Percentiles rank a stretch among this genome's conserved stretches.
Conservation (phyloP, 1,140 invertebrate species). For the Phymastichus coffea region DNA sequence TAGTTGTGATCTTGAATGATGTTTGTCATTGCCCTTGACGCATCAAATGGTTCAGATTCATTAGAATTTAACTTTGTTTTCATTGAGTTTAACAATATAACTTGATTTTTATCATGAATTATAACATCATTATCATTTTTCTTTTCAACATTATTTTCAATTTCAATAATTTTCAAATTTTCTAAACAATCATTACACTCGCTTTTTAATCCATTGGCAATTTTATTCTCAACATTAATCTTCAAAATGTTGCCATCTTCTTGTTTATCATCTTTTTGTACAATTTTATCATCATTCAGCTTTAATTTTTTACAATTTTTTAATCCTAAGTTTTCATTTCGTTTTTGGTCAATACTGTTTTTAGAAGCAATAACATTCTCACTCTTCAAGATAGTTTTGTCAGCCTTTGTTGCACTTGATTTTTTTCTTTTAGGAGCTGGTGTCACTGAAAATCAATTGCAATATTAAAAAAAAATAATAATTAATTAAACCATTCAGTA, state of each 20-base stretch:
- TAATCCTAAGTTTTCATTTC: conserved; percentile 6
- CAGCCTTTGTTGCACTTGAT: no score
- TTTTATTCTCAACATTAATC: conserved; percentile 8
- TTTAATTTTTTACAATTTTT: conserved; percentile 13
- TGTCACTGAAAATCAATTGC: conserved; percentile 5
- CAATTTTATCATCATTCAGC: conserved; percentile 10
- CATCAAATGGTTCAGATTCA: conserved; percentile 15
- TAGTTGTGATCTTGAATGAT: conserved; percentile 29
- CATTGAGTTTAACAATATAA: conserved; percentile 12
- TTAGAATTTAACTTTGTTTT: conserved; percentile 11
- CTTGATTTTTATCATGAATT: background rate
- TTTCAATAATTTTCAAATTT: background rate
- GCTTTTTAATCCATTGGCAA: conserved; percentile 21
- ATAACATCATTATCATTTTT: conserved; percentile 3
- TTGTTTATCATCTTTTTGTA: conserved; percentile 9
- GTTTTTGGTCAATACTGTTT: conserved; percentile 22
- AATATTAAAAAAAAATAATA: background rate
- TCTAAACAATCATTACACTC: conserved; percentile 23
- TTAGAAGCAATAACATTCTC: background rate
- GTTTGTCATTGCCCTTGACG: background rate
- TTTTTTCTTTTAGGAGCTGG: conserved; percentile 8
- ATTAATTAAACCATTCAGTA: background rate
- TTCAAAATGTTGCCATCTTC: conserved; percentile 23
- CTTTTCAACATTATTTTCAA: conserved; percentile 16
- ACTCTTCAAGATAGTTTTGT: conserved; percentile 9